phyloP scores from a whole-genome alignment of 2,888 invertebrate genomes.

The Spisula subtruncata region DNA sequence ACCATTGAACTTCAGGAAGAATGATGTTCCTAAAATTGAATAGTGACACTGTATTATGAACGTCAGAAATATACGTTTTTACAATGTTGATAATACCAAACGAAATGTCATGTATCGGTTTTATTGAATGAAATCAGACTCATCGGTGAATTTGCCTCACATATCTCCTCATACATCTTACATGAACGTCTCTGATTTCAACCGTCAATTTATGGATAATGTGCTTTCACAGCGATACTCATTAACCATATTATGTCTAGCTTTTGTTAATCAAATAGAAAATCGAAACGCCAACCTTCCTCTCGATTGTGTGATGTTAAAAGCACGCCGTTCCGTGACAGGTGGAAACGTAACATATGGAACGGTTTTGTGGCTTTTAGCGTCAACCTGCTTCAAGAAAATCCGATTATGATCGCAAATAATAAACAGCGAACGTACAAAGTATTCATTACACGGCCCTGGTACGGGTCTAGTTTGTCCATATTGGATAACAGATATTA shows the following conservation, averaged over 20 bases:
- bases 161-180: no score
- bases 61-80: no score
- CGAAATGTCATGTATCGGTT: no score
- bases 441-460: background rate
- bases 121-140: no score
- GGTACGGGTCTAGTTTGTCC: background rate
- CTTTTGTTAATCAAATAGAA: conserved; percentile 6
- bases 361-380: conserved; percentile 21
- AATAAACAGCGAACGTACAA: background rate
- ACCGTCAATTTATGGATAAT: background rate
- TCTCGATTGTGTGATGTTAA: background rate
- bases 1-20: no score
- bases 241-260: background rate
- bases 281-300: conserved; percentile 4
- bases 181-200: background rate
- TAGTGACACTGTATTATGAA: no score
- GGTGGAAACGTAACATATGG: conserved; percentile 43
- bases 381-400: conserved; percentile 27
- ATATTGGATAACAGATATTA: background rate
- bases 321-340: conserved; percentile 25
- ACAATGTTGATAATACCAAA: no score
- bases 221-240: conserved; percentile 11
- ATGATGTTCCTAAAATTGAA: no score
- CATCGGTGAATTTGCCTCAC: no score
- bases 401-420: conserved; percentile 10